These are phyloP conservation scores for Distichodus sexfasciatus DNA, from an alignment of 2,797 vertebrate genomes.

Conservation along the genomic window DNA sequence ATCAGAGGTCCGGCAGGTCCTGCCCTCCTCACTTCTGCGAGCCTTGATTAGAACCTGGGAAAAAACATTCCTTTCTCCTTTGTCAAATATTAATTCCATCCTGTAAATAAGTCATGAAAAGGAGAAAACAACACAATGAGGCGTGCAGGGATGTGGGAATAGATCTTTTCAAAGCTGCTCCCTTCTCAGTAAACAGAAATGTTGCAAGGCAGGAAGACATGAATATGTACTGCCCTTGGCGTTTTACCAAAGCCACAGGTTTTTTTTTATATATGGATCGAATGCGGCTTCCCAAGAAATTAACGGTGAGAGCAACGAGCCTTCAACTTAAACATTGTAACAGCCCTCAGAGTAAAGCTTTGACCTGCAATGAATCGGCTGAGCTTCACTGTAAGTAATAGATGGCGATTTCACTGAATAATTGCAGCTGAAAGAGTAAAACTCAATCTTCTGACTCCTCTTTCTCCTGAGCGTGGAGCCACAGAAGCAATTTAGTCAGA, in stretches of 20 bases:
- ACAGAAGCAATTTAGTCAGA: conserved; percentile 38
- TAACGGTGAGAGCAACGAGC: conserved; percentile 20
- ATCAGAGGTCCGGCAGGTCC: conserved; percentile 17
- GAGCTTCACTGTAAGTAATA: conserved; percentile 25
- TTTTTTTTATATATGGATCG: not conserved
- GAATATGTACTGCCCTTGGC: conserved; percentile 5
- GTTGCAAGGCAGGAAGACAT: not conserved
- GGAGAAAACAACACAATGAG: conserved; percentile 57
- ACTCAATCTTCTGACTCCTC: not conserved
- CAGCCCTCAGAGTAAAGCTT: conserved; percentile 23
- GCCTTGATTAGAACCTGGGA: conserved; percentile 65
- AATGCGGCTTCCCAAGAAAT: conserved; percentile 16
- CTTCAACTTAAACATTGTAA: conserved; percentile 35
- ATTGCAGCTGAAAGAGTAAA: conserved; percentile 8
- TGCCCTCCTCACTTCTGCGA: conserved; percentile 34
- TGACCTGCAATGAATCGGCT: conserved; percentile 26
- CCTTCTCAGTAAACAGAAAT: not conserved
- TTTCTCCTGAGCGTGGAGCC: conserved; percentile 48
- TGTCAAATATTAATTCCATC: conserved; percentile 70
- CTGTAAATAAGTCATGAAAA: conserved; percentile 76
- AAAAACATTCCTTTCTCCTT: conserved; percentile 61
- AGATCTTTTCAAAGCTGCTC: not conserved
- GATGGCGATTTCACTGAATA: conserved; percentile 20
- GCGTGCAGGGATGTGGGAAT: conserved; percentile 46
- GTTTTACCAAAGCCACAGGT: not conserved